These are phyloP conservation scores for Cacoxenus indagator DNA, from an alignment of 2,888 invertebrate species.

Conservation along the genomic window DNA sequence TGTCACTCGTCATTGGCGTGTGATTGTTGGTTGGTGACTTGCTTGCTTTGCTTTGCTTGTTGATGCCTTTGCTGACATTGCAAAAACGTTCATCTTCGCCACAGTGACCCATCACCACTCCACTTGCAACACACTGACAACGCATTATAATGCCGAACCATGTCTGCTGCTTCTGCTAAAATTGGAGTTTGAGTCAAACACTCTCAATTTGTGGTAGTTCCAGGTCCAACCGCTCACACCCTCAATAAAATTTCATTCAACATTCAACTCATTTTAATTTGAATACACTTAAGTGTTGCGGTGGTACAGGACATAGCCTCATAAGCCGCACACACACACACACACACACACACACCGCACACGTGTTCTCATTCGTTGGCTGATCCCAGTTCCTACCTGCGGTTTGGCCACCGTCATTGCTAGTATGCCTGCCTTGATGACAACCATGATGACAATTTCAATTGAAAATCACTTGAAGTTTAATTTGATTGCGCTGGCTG, in stretches of 20 bases:
- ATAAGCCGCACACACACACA: background rate
- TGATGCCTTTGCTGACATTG: background rate
- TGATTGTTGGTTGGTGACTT: conserved; percentile 4
- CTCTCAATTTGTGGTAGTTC: background rate
- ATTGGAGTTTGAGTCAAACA: conserved; percentile 5
- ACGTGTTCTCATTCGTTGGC: no score
- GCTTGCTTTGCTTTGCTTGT: conserved; percentile 27
- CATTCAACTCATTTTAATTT: conserved; percentile 51
- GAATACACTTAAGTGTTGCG: conserved; percentile 62
- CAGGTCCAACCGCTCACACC: background rate
- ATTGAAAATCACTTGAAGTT: conserved; percentile 63
- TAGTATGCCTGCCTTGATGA: background rate
- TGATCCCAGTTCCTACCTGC: background rate
- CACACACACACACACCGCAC: background rate
- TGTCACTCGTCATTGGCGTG: background rate
- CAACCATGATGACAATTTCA: conserved; percentile 55
- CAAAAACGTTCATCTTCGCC: background rate
- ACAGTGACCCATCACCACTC: no score
- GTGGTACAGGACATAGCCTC: conserved; percentile 28
- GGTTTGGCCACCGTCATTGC: background rate
- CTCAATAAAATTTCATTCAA: background rate
- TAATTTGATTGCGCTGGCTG: conserved; percentile 54
- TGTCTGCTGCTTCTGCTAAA: background rate
- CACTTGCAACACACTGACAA: no score
- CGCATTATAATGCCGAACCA: background rate